Evolutionary conservation across 2,113 vertebrate species (phyloP).

Genomic region (Eira barbara): DNA sequence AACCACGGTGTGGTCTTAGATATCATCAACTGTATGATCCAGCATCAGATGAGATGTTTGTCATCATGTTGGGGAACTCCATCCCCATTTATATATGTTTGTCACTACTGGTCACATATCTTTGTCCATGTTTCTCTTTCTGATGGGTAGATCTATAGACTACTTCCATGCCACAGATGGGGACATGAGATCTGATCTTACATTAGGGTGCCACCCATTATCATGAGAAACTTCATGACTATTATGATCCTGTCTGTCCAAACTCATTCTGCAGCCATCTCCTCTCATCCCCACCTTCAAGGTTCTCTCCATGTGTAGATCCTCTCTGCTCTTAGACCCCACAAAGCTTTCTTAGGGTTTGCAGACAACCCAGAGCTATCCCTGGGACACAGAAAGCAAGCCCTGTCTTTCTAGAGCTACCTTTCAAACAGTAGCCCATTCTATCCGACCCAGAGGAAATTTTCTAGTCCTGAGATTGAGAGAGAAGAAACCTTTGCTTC

Average conservation of each 20-base stretch:
- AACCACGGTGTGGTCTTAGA: neutral
- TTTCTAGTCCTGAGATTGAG: neutral
- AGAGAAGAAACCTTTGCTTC: neutral
- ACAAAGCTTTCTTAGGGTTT: neutral
- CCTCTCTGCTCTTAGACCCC: neutral
- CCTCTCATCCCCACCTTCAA: neutral
- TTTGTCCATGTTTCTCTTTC: neutral
- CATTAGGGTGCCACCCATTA: neutral
- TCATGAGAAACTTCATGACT: neutral
- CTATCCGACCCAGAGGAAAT: neutral
- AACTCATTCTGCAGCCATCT: neutral
- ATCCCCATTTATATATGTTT: neutral
- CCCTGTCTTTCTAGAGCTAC: neutral
- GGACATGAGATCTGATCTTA: neutral
- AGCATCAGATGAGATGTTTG: neutral
- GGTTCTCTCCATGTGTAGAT: rapidly evolving
- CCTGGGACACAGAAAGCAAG: neutral
- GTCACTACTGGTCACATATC: neutral
- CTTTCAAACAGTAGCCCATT: neutral
- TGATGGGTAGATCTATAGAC: neutral
- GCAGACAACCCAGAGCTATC: neutral
- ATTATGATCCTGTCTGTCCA: neutral
- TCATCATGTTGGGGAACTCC: neutral
- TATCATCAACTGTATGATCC: neutral
- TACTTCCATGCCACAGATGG: neutral